A percentile compares a stretch with the other conserved stretches of the same genome.
phyloP scores from a whole-genome alignment of 92 coral and sea anemone species.

The Epizoanthus fatuus region DNA sequence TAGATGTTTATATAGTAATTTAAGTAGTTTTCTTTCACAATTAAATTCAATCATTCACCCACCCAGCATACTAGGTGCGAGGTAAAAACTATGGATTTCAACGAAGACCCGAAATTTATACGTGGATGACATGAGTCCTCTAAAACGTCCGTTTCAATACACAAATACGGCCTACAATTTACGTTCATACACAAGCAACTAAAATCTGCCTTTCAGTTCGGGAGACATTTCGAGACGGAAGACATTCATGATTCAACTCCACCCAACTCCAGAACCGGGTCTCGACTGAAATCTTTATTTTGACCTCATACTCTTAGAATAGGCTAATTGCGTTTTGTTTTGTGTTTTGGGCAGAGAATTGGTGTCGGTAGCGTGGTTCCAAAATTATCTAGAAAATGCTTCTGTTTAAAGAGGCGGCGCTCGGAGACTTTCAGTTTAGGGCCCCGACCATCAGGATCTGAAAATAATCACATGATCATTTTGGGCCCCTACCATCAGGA shows the following conservation, averaged over 20 bases:
- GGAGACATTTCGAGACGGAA: too few relatives aligned
- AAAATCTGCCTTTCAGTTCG: too few relatives aligned
- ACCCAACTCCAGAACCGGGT: neutral
- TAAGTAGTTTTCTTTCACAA: constrained; percentile 9
- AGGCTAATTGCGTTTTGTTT: neutral
- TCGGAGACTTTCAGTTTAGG: neutral
- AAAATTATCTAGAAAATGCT: constrained; percentile 9
- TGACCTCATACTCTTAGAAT: constrained; percentile 22
- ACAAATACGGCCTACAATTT: too few relatives aligned
- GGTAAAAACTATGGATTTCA: neutral
- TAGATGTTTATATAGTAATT: constrained; percentile 24
- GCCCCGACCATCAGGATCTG: constrained; percentile 18
- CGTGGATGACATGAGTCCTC: neutral
- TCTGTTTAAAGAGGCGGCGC: constrained; percentile 33
- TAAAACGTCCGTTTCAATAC: neutral
- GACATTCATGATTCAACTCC: neutral
- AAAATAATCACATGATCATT: neutral
- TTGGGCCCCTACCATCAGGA: neutral
- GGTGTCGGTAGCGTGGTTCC: constrained; percentile 50
- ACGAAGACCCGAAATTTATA: neutral
- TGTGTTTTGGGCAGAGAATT: constrained; percentile 4
- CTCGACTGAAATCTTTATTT: neutral
- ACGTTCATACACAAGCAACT: too few relatives aligned
- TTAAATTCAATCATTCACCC: constrained; percentile 29
- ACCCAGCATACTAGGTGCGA: neutral